Evolutionary conservation across 2,113 vertebrate species (phyloP).

Genomic region (Pelmatolapia mariae): DNA sequence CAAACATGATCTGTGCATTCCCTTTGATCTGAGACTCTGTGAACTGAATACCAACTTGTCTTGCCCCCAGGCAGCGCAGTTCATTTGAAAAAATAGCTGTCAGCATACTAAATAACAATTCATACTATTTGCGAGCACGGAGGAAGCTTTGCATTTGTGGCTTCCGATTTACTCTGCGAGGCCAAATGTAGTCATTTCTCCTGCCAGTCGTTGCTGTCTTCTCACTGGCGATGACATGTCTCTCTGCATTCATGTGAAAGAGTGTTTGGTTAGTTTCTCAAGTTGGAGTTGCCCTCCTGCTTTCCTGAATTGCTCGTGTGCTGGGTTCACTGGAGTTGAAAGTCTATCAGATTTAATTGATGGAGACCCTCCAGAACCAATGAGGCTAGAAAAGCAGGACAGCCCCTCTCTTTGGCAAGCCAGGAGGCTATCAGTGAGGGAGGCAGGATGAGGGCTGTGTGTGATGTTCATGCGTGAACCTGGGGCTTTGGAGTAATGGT

Average conservation of each 20-base stretch:
- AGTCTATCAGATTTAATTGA: conserved; percentile 68
- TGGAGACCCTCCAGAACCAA: conserved; percentile 63
- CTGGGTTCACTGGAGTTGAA: conserved; percentile 49
- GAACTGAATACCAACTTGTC: not conserved
- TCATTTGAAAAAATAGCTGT: conserved; percentile 12
- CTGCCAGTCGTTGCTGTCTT: conserved; percentile 7
- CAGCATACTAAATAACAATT: conserved; percentile 6
- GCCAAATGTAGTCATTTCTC: not conserved
- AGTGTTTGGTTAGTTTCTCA: conserved; percentile 5
- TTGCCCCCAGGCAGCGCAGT: not conserved
- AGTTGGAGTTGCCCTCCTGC: conserved; percentile 14
- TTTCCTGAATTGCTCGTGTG: conserved; percentile 28
- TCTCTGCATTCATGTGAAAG: conserved; percentile 16
- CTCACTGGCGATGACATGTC: conserved; percentile 3
- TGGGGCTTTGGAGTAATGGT: conserved; percentile 61
- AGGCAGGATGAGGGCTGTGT: conserved; percentile 34
- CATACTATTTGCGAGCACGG: not conserved
- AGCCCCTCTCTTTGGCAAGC: conserved; percentile 56
- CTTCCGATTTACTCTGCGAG: conserved; percentile 19
- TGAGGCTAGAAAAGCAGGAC: conserved; percentile 63
- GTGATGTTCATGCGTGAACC: conserved; percentile 56
- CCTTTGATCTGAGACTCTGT: not conserved
- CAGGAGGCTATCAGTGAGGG: conserved; percentile 48
- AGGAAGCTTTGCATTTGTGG: conserved; percentile 7
- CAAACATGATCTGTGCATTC: not conserved